These are phyloP conservation scores for Ectemnius cavifrons DNA, from an alignment of 2,888 invertebrate species.

Conservation along the genomic window DNA sequence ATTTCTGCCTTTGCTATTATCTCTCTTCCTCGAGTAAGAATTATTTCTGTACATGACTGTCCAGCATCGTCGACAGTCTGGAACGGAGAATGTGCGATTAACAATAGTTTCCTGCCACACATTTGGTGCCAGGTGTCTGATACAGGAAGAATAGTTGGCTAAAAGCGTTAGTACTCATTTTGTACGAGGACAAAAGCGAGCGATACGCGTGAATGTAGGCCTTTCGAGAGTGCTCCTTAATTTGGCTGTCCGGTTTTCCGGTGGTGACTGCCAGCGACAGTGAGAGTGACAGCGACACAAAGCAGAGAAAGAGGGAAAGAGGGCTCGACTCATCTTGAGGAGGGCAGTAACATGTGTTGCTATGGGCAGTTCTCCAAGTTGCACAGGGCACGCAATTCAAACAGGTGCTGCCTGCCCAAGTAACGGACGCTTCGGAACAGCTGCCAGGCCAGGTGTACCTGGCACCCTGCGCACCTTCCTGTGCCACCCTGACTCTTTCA, in stretches of 20 bases:
- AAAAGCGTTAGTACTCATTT: no score
- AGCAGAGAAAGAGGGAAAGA: neutral
- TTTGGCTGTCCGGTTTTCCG: conserved; percentile 15
- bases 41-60: no score
- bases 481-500: conserved; percentile 46
- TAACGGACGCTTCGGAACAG: conserved; percentile 73
- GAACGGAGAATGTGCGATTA: no score
- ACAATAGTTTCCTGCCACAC: no score
- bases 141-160: no score
- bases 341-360: conserved; percentile 66
- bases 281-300: conserved; percentile 20
- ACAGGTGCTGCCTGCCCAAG: conserved; percentile 72
- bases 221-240: conserved; percentile 11
- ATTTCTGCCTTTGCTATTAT: no score
- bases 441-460: conserved; percentile 75
- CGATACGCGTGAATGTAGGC: neutral
- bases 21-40: no score
- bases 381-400: conserved; percentile 70
- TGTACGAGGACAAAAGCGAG: no score
- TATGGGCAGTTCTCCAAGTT: conserved; percentile 66
- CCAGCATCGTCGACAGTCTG: no score
- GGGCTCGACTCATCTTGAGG: conserved; percentile 16
- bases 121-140: no score
- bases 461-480: conserved; percentile 36
- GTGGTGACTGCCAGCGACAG: no score